phyloP scores from a whole-genome alignment of 1,140 invertebrate species.

The Metopolophium dirhodum region DNA sequence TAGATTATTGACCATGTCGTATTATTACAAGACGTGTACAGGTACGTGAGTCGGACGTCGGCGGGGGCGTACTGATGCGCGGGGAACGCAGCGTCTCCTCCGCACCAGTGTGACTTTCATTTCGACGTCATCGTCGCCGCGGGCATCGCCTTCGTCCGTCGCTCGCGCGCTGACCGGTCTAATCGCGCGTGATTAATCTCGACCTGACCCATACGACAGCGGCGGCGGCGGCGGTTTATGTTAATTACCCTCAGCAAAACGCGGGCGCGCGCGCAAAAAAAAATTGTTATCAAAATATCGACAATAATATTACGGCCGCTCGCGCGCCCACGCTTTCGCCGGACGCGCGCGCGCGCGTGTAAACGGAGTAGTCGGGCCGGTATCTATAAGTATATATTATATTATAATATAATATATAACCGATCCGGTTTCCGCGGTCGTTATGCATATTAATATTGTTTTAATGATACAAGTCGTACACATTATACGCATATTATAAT shows the following conservation, averaged over 20 bases:
- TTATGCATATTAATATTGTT: not conserved
- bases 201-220: not conserved
- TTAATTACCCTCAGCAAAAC: not conserved
- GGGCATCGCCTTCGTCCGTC: not conserved
- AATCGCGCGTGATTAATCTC: constrained; percentile 42
- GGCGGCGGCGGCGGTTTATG: not conserved
- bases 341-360: not conserved
- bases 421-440: not conserved
- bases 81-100: not conserved
- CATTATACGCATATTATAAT: not conserved
- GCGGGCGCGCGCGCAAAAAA: not conserved
- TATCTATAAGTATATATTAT: not conserved
- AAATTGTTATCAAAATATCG: not conserved
- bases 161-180: not conserved
- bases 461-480: not conserved
- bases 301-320: no score
- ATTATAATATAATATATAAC: not conserved
- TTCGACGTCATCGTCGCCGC: not conserved
- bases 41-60: constrained; percentile 1
- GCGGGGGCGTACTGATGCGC: constrained; percentile 26
- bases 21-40: not conserved
- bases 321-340: constrained; percentile 7
- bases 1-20: constrained; percentile 24
- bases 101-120: constrained; percentile 37
- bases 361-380: not conserved